These are phyloP conservation scores for Melanostigma gelatinosum DNA, from an alignment of 2,113 vertebrate genomes.

Conservation along the genomic window DNA sequence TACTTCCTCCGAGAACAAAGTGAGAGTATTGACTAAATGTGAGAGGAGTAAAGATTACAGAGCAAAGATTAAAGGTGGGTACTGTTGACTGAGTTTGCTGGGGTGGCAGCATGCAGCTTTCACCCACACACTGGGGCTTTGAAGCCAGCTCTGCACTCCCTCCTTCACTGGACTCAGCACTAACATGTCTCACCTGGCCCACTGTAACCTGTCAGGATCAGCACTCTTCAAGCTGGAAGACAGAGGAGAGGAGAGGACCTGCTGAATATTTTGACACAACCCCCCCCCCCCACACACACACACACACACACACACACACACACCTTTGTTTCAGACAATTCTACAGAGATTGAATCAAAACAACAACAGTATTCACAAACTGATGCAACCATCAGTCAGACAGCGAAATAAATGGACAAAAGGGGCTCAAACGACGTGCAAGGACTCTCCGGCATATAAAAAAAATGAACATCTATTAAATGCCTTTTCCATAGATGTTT, in stretches of 20 bases:
- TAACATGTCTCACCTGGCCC: conserved; percentile 78
- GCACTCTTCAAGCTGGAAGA: conserved; percentile 58
- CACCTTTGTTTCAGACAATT: conserved; percentile 46
- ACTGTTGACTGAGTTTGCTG: conserved; percentile 74
- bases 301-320: too few relatives aligned
- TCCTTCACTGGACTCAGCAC: conserved; percentile 57
- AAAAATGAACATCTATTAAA: conserved; percentile 28
- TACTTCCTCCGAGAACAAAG: conserved; percentile 75
- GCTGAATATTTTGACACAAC: conserved; percentile 69
- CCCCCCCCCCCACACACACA: conserved; percentile 15
- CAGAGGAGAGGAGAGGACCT: conserved; percentile 53
- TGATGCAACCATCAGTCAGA: conserved; percentile 69
- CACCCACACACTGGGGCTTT: conserved; percentile 74
- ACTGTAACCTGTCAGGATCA: conserved; percentile 77
- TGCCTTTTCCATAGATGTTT: conserved; percentile 19
- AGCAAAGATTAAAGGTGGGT: conserved; percentile 79
- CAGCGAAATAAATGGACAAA: conserved; percentile 23
- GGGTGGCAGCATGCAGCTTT: conserved; percentile 71
- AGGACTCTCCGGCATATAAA: conserved; percentile 10
- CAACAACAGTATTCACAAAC: conserved; percentile 56
- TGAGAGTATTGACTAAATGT: conserved; percentile 75
- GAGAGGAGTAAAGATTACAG: conserved; percentile 74
- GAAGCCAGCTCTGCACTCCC: conserved; percentile 56
- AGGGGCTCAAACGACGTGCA: background rate
- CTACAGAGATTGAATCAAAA: conserved; percentile 57